Evolutionary conservation across 2,113 vertebrate genomes (phyloP).

Genomic region (Bubalus kerabau): DNA sequence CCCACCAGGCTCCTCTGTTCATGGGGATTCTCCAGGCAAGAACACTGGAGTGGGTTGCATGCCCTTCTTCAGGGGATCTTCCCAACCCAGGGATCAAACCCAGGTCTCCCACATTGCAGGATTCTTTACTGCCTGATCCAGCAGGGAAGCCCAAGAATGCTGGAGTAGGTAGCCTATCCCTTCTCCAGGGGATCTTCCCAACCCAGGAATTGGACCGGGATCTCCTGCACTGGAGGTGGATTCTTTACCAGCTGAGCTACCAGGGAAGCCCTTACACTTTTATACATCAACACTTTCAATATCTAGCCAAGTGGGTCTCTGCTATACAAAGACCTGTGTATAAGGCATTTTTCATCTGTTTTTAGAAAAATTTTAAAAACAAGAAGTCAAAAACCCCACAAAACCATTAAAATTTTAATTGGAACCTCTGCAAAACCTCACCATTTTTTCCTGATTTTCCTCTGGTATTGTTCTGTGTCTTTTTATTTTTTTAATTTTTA

Average conservation of each 20-base stretch:
- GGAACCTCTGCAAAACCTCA: neutral
- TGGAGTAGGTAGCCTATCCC: neutral
- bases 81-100: neutral
- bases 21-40: neutral
- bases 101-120: neutral
- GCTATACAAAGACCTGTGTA: neutral
- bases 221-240: neutral
- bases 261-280: neutral
- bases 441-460: neutral
- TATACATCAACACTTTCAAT: neutral
- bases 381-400: neutral
- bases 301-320: neutral
- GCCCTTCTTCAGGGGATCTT: neutral
- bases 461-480: neutral
- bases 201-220: neutral
- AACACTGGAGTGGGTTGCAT: neutral
- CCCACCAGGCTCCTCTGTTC: neutral
- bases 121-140: neutral
- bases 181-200: neutral
- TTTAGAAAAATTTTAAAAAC: slow-evolving; percentile 9
- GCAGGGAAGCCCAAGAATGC: neutral
- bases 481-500: neutral
- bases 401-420: neutral
- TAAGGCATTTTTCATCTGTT: neutral
- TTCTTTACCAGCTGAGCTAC: neutral